phyloP scores from a whole-genome alignment of 2,888 invertebrate species.

The Catonia carolina region DNA sequence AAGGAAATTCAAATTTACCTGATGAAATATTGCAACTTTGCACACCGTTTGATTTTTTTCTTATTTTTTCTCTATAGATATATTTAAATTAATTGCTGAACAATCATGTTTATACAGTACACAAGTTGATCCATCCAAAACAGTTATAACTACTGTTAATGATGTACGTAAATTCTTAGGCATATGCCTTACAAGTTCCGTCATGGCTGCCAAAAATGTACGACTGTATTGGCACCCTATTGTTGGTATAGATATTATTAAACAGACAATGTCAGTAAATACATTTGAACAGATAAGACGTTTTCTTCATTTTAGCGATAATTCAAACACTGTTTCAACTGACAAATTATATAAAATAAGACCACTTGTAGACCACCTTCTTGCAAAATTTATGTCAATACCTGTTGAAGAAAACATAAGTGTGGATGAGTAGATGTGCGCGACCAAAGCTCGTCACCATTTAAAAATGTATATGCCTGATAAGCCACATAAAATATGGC shows the following conservation, averaged over 20 bases:
- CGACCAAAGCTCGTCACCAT: conserved; percentile 30
- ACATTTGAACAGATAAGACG: conserved; percentile 14
- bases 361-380: not conserved
- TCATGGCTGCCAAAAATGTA: conserved; percentile 12
- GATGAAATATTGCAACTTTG: conserved; percentile 5
- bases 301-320: conserved; percentile 2
- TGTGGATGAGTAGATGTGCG: conserved; percentile 6
- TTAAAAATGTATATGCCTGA: conserved; percentile 39
- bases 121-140: conserved; percentile 10
- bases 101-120: conserved; percentile 8
- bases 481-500: conserved; percentile 40
- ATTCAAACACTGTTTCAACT: not conserved
- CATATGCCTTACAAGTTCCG: not conserved
- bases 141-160: not conserved
- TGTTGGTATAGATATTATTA: conserved; percentile 9
- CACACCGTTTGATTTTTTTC: conserved; percentile 9
- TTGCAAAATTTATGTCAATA: not conserved
- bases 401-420: conserved; percentile 4
- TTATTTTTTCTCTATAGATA: conserved; percentile 4
- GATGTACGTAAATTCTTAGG: conserved; percentile 10
- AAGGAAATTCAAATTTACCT: conserved; percentile 10
- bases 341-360: conserved; percentile 7
- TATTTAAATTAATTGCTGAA: conserved; percentile 11
- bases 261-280: conserved; percentile 3
- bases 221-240: conserved; percentile 10